phyloP scores from a whole-genome alignment of 2,888 invertebrate species.

The Drosophila atripex region DNA sequence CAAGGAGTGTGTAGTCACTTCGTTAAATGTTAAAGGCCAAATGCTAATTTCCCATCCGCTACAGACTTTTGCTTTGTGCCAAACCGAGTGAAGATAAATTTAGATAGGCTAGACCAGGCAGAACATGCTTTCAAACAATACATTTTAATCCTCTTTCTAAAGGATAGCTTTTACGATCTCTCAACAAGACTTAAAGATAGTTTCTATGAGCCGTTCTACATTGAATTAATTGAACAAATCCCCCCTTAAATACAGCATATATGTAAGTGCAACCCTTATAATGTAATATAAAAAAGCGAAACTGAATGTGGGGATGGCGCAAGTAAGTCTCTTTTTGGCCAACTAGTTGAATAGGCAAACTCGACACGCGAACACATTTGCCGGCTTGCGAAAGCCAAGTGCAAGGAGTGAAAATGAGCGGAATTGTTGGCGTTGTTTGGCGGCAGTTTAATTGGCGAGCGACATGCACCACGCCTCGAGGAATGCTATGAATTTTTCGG shows the following conservation, averaged over 20 bases:
- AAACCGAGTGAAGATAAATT: conserved; percentile 27
- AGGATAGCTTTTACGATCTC: no score
- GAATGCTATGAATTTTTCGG: conserved; percentile 66
- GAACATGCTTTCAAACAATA: neutral
- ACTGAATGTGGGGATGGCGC: conserved; percentile 31
- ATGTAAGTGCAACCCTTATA: conserved; percentile 1
- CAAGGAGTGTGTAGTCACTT: conserved; percentile 24
- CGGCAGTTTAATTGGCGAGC: conserved; percentile 66
- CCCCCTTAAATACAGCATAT: neutral
- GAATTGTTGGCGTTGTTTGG: conserved; percentile 66
- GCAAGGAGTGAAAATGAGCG: conserved; percentile 71
- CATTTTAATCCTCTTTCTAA: no score
- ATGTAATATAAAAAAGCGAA: conserved; percentile 47
- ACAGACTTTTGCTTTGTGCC: conserved; percentile 51
- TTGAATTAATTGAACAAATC: neutral
- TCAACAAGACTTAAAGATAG: no score
- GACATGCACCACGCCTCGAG: conserved; percentile 71
- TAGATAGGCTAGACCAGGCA: conserved; percentile 1
- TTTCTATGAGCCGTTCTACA: no score
- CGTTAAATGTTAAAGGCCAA: conserved; percentile 64
- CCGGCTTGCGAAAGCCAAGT: conserved; percentile 43
- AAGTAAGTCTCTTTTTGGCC: conserved; percentile 38
- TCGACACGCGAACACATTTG: conserved; percentile 58
- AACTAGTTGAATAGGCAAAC: conserved; percentile 64
- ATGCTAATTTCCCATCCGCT: conserved; percentile 66